phyloP scores from a whole-genome alignment of 2,888 invertebrate genomes.

The Chloroclystis v-ata region DNA sequence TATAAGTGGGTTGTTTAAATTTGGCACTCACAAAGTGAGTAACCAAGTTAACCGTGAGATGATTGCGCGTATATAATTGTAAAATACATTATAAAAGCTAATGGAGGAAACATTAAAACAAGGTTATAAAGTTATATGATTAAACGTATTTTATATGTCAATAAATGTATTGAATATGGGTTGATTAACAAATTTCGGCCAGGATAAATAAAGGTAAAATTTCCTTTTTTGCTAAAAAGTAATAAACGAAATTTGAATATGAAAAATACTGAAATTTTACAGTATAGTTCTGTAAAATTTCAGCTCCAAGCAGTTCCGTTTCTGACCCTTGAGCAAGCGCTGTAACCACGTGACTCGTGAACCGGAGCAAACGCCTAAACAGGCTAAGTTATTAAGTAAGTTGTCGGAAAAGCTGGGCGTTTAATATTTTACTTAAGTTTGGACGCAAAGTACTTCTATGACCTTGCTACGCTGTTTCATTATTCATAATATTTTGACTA shows the following conservation, averaged over 20 bases:
- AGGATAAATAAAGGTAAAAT: too few relatives aligned
- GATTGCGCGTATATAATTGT: neutral
- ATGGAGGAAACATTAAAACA: neutral
- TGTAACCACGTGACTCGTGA: constrained; percentile 27
- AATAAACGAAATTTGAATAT: too few relatives aligned
- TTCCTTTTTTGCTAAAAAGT: too few relatives aligned
- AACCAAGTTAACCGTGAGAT: constrained; percentile 7
- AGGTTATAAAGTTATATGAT: neutral
- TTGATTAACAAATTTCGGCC: too few relatives aligned
- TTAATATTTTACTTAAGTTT: constrained; percentile 51
- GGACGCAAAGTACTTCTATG: constrained; percentile 32
- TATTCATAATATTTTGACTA: constrained; percentile 58
- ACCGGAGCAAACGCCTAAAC: constrained; percentile 33
- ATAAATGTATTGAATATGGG: too few relatives aligned
- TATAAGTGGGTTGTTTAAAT: constrained; percentile 2
- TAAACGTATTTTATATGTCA: too few relatives aligned
- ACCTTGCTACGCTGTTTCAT: constrained; percentile 38
- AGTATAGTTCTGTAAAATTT: too few relatives aligned
- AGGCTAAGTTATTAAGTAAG: constrained; percentile 36
- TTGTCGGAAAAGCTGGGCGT: constrained; percentile 36
- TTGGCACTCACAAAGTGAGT: constrained; percentile 2
- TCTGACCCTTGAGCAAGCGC: neutral
- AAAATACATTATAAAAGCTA: neutral
- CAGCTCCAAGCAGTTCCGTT: too few relatives aligned
- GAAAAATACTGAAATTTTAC: too few relatives aligned